A percentile compares a stretch with the other conserved stretches of the same genome.
Conservation (phyloP, 2,113 vertebrate species). For the Panurus biarmicus region DNA sequence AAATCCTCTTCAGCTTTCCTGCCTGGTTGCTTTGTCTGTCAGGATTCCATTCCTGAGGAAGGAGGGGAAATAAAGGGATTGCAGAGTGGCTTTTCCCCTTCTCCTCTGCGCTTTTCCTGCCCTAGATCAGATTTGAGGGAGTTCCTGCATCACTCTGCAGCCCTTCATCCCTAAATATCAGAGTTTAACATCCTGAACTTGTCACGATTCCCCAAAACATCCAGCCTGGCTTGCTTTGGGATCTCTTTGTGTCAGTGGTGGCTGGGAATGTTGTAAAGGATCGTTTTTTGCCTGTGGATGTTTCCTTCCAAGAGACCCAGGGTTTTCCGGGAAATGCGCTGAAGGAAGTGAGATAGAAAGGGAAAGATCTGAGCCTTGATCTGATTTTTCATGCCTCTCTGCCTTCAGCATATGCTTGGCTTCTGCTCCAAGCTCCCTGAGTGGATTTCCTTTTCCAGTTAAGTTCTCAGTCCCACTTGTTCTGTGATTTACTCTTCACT, state of each 20-base stretch:
- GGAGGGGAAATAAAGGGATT: background rate
- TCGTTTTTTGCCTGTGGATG: background rate
- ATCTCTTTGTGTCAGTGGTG: background rate
- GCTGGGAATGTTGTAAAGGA: background rate
- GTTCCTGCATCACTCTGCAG: background rate
- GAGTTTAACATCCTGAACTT: background rate
- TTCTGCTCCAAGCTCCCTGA: background rate
- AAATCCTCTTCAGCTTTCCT: background rate
- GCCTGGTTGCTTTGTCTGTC: background rate
- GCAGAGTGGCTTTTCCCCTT: background rate
- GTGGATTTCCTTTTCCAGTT: background rate
- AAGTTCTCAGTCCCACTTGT: background rate
- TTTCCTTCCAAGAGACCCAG: background rate
- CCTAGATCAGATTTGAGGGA: background rate
- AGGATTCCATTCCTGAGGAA: background rate
- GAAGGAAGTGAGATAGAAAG: background rate
- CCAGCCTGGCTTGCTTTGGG: background rate
- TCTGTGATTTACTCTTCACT: background rate
- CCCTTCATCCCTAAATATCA: background rate
- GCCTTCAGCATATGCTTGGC: background rate
- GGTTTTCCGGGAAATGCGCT: background rate
- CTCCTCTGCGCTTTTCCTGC: background rate
- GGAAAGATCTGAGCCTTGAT: background rate
- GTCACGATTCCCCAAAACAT: background rate
- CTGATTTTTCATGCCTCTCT: background rate